phyloP scores from a whole-genome alignment of 2,797 vertebrate species.

The Intellagama lesueurii region DNA sequence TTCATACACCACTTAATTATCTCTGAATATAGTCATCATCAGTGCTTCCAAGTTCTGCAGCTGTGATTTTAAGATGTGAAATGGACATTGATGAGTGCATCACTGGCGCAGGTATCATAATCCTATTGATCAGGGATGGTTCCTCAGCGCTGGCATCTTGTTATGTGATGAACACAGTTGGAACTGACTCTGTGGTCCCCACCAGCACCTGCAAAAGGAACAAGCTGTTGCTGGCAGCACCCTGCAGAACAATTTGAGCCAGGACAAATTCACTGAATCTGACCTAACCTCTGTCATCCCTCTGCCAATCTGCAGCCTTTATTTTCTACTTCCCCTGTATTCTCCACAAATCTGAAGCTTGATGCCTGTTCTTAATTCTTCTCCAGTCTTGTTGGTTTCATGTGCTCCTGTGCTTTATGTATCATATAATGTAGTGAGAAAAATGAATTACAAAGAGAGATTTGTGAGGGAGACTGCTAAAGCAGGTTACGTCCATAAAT shows the following conservation, averaged over 20 bases:
- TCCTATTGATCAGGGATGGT: neutral
- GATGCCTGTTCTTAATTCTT: neutral
- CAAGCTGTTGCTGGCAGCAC: neutral
- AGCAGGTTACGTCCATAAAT: no score
- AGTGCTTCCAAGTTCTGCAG: slow-evolving; percentile 9
- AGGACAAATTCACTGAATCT: neutral
- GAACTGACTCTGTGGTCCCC: neutral
- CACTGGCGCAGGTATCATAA: neutral
- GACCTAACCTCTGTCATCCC: neutral
- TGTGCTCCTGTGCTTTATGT: neutral
- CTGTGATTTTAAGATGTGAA: slow-evolving; percentile 20
- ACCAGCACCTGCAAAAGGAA: slow-evolving; percentile 6
- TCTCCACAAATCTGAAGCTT: neutral
- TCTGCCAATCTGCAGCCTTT: neutral
- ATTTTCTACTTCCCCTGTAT: neutral
- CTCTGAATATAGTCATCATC: neutral
- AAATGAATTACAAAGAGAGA: no score
- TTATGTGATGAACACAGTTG: neutral
- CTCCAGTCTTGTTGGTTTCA: neutral
- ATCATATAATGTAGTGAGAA: no score
- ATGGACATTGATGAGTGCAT: neutral
- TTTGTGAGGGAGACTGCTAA: no score
- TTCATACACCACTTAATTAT: neutral
- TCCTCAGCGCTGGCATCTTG: neutral
- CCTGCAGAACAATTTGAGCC: neutral